phyloP scores from a whole-genome alignment of 1,140 invertebrate genomes.

The Sesamia nonagrioides region DNA sequence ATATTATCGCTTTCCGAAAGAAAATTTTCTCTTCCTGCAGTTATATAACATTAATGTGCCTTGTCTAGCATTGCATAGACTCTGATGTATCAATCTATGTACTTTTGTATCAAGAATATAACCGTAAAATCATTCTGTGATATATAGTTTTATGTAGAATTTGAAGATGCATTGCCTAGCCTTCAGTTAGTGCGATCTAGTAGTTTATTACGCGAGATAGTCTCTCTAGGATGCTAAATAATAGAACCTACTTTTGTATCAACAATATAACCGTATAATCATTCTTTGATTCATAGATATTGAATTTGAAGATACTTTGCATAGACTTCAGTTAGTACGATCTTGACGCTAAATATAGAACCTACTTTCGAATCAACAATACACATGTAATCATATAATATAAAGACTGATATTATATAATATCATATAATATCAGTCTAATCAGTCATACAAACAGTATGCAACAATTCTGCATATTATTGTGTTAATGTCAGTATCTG shows the following conservation, averaged over 20 bases:
- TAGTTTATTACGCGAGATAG: neutral
- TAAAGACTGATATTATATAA: too few species aligned
- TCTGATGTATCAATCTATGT: too few species aligned
- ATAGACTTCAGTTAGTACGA: too few species aligned
- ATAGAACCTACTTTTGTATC: neutral
- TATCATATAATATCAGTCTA: too few species aligned
- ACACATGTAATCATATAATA: neutral
- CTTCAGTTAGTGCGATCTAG: neutral
- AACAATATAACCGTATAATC: neutral
- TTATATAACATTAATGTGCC: too few species aligned
- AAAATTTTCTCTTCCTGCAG: too few species aligned
- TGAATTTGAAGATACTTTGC: too few species aligned
- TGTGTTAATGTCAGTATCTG: slow-evolving; percentile 22
- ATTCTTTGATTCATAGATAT: neutral
- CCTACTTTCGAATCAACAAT: neutral
- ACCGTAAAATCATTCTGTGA: neutral
- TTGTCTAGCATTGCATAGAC: too few species aligned
- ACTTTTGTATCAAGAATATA: neutral
- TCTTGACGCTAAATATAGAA: neutral
- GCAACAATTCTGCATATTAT: neutral
- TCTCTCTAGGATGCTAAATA: neutral
- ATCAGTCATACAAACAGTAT: neutral
- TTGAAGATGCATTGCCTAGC: too few species aligned
- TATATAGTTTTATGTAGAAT: neutral
- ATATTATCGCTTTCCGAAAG: too few species aligned